Conservation (phyloP, 1,140 invertebrate genomes). For the Drosophila simulans region DNA sequence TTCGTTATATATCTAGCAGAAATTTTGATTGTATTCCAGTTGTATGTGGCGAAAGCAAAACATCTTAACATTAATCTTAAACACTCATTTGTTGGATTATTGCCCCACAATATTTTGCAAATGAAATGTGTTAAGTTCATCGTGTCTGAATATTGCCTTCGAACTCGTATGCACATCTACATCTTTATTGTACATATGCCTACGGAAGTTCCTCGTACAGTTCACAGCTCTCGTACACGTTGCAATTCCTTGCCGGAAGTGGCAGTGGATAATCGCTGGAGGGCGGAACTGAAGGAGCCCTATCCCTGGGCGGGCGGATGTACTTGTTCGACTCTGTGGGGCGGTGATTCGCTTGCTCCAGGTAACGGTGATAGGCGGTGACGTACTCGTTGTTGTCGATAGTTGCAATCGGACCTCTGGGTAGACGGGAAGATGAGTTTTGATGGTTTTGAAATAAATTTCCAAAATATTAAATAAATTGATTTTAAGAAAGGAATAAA, state of each 20-base stretch:
- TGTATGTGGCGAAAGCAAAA: too few relatives aligned
- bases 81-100: neutral
- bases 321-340: constrained; percentile 55
- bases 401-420: constrained; percentile 7
- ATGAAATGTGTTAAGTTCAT: too few relatives aligned
- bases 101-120: too few relatives aligned
- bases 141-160: too few relatives aligned
- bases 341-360: constrained; percentile 38
- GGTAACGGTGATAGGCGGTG: constrained; percentile 50
- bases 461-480: too few relatives aligned
- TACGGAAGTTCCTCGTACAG: constrained; percentile 45
- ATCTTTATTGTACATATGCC: too few relatives aligned
- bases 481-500: too few relatives aligned
- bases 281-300: constrained; percentile 54
- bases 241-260: constrained; percentile 14
- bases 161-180: too few relatives aligned
- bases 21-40: too few relatives aligned
- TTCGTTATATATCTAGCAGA: neutral
- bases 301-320: constrained; percentile 53
- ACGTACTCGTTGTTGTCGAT: constrained; percentile 46
- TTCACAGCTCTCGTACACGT: constrained; percentile 44
- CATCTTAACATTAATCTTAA: too few relatives aligned
- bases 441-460: too few relatives aligned
- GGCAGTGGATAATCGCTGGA: neutral
- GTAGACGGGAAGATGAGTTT: too few relatives aligned